Evolutionary conservation across 2,113 vertebrate genomes (phyloP), one percentile per base, ranked within the genome.

Genomic region (Eclectus roratus): DNA sequence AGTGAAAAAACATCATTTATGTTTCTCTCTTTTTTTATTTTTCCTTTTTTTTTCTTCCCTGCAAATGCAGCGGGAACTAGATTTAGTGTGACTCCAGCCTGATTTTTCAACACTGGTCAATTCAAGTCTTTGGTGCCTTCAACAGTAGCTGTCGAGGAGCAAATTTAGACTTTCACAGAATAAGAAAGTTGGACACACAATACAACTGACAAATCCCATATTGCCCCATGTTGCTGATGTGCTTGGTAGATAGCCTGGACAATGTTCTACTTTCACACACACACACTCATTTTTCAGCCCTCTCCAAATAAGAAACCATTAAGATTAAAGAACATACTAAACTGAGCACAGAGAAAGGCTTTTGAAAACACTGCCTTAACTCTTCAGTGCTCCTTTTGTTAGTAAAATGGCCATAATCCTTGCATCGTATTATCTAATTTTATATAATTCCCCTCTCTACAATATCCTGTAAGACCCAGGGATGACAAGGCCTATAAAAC

Each of bases 341-440:
- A 68, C 13, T 46, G 39, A 93, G 77, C 43, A 74, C 43, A 81
- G 33, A 88, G 27, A 78, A 71, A 61, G 46, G 82, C 33, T 82
- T 93, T 78, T 70, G 70, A 81, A 95, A 95, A 78, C 13, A 68
- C 46, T 84, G 25, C 19, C 76, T 96, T 88, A 91, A 80, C 47
- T 91, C 64, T 94, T 94, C 41, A 70, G 80, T 69, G 68, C 39
- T 78, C 47, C 46, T 85, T 94, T 89, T 89, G 43, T 68, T 91
- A 77, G 56, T 76, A 78, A 89, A 95, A 92, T 33, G 79, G 33
- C 23, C 20, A 13, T 71, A 90, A 91, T 29, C 28, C 35, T 56
- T 69, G 39, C 41, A 72, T 46, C 39, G 43, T 7, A 55, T 60
- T 79, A 84, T 69, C 63, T 72, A 73, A 65, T 91, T 73, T 81